A percentile compares a stretch with the other conserved stretches of the same genome.
Conservation (phyloP, 2,797 vertebrate species). For the Peromyscus melanophrys region DNA sequence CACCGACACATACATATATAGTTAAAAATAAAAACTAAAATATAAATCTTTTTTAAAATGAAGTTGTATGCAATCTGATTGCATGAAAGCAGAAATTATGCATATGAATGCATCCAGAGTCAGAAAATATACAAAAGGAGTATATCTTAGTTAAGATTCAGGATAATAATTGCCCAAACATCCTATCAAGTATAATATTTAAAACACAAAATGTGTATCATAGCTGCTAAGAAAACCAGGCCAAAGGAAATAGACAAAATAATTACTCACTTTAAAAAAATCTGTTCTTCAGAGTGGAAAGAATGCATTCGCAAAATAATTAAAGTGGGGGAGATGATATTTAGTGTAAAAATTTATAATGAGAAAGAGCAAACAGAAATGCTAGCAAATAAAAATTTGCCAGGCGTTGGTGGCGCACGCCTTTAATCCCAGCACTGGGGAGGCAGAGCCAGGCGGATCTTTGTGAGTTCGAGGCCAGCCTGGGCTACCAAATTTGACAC, state of each 20-base stretch:
- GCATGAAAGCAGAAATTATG: conserved; percentile 60
- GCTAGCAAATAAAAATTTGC: background rate
- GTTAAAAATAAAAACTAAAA: background rate
- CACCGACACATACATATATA: background rate
- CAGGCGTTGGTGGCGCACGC: no score
- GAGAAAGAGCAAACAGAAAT: conserved; percentile 18
- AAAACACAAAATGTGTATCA: background rate
- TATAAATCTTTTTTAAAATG: background rate
- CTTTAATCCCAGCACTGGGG: no score
- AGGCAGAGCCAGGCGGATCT: no score
- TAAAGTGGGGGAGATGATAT: background rate
- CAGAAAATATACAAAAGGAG: conserved; percentile 31
- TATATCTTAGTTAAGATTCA: background rate
- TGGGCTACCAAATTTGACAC: no score
- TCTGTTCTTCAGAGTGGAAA: background rate
- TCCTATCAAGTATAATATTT: background rate
- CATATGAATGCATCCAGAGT: background rate
- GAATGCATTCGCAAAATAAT: conserved; percentile 51
- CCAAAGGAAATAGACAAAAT: conserved; percentile 46
- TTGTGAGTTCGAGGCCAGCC: no score
- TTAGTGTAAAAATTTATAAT: conserved; percentile 19
- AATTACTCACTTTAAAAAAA: conserved; percentile 35
- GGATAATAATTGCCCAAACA: conserved; percentile 2
- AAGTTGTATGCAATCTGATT: conserved; percentile 41
- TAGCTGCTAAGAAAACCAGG: conserved; percentile 24